Evolutionary conservation across 2,113 vertebrate species (phyloP), one percentile per base, ranked within the genome.

Genomic region (Chloroceryle aenea): DNA sequence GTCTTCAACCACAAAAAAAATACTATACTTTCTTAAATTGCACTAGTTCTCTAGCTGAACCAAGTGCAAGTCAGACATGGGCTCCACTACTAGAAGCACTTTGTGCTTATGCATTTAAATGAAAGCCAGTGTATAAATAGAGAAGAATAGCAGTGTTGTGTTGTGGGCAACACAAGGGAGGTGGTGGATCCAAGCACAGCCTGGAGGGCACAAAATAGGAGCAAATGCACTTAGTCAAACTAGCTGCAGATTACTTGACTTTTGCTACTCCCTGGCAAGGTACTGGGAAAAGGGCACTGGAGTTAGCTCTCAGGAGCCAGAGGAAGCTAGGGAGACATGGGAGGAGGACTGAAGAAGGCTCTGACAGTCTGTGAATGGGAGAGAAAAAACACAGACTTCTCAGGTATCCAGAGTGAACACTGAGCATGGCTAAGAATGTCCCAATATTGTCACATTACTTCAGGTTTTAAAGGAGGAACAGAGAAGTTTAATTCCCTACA

Each of bases 361-460:
- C 6, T 95, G 20, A 10, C 27, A 19, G 22, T 21, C 25, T 62
- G n/a, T 11, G 13, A 12, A 27, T 90, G 36, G 43, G 23, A 86
- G 11, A 86, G 38, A 2, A 73, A n/a, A 36, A 80, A 14, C 83
- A 21, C 38, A 66, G 16, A 15, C 12, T 9, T 2, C 17, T 66
- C 27, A 55, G 43, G n/a, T 55, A 86, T 43, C 21, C n/a, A 50
- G 34, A 80, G 43, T 12, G 43, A 90, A 74, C 8, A 38, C 7
- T 4, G 1, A 87, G 23, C 25, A 30, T 15, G 56, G 21, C 27
- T 18, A 42, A 6, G 9, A 4, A 50, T 1, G 0, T 48, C 40
- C 40, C 1, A 3, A 19, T 45, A 40, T 36, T 71, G 50, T 36
- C 32, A 30, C 2, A 6, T 59, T 80, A 36, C 26, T 81, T 90